Conservation (phyloP, 2,113 vertebrate species). For the Nibea albiflora region DNA sequence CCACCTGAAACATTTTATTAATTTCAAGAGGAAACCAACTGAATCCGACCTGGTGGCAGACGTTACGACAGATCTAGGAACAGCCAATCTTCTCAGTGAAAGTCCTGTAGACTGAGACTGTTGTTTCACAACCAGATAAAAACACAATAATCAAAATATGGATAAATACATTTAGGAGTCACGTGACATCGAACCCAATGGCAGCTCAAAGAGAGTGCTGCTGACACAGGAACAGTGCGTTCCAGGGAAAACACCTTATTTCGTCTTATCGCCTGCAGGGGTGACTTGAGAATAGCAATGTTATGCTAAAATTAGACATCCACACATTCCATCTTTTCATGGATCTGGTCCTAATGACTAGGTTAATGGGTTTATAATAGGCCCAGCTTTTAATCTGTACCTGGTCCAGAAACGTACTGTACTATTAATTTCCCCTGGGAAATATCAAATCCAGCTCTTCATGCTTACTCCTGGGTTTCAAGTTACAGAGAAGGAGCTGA, state of each 20-base stretch:
- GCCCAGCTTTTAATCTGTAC: conserved; percentile 75
- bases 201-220: neutral
- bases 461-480: conserved; percentile 30
- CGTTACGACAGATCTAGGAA: no score
- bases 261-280: conserved; percentile 19
- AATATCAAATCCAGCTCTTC: conserved; percentile 64
- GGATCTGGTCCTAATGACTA: conserved; percentile 79
- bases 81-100: no score
- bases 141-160: neutral
- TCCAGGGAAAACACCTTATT: conserved; percentile 43
- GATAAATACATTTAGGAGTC: neutral
- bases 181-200: neutral
- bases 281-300: conserved; percentile 35
- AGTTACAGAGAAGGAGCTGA: conserved; percentile 30
- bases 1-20: no score
- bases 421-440: conserved; percentile 81
- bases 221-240: neutral
- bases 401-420: conserved; percentile 76
- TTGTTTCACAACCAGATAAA: no score
- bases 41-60: no score
- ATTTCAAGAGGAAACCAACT: no score
- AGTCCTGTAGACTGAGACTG: no score
- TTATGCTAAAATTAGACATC: conserved; percentile 72
- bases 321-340: conserved; percentile 54
- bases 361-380: conserved; percentile 83